Conservation (phyloP, 2,113 vertebrate species). For the Oncorhynchus clarkii region DNA sequence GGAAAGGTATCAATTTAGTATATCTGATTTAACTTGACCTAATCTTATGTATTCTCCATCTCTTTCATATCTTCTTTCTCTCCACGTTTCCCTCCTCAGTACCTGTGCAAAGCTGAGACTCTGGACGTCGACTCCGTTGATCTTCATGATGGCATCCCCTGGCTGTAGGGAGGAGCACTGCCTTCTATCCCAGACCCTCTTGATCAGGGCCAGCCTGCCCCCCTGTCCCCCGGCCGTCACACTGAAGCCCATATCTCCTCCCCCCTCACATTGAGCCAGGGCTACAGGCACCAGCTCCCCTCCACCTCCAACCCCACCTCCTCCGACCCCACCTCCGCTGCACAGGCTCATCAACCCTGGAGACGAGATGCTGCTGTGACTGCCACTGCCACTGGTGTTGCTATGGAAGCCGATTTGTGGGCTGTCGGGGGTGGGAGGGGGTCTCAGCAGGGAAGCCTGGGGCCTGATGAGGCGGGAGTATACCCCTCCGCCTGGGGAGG, state of each 20-base stretch:
- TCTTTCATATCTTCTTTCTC: constrained; percentile 27
- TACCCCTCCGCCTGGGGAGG: constrained; percentile 45
- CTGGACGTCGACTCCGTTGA: constrained; percentile 78
- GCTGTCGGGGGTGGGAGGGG: constrained; percentile 53
- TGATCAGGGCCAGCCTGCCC: constrained; percentile 69
- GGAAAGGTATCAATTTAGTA: neutral
- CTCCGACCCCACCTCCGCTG: constrained; percentile 41
- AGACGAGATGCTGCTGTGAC: constrained; percentile 60
- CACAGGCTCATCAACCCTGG: constrained; percentile 57
- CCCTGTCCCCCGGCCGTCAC: constrained; percentile 71
- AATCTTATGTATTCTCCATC: constrained; percentile 34
- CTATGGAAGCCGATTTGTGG: constrained; percentile 58
- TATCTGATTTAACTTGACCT: constrained; percentile 8
- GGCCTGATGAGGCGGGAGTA: constrained; percentile 48
- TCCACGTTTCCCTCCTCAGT: constrained; percentile 41
- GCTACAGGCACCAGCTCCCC: constrained; percentile 78
- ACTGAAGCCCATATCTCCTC: constrained; percentile 74
- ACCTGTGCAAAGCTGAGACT: constrained; percentile 75
- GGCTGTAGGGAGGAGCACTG: constrained; percentile 77
- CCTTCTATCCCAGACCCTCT: constrained; percentile 75
- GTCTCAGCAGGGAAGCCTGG: constrained; percentile 58
- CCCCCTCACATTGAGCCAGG: constrained; percentile 66
- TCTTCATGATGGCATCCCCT: constrained; percentile 77
- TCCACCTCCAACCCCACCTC: constrained; percentile 65
- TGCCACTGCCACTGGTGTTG: constrained; percentile 62